These are phyloP conservation scores for Aethes cnicana DNA, from an alignment of 2,888 invertebrate species.

Conservation along the genomic window DNA sequence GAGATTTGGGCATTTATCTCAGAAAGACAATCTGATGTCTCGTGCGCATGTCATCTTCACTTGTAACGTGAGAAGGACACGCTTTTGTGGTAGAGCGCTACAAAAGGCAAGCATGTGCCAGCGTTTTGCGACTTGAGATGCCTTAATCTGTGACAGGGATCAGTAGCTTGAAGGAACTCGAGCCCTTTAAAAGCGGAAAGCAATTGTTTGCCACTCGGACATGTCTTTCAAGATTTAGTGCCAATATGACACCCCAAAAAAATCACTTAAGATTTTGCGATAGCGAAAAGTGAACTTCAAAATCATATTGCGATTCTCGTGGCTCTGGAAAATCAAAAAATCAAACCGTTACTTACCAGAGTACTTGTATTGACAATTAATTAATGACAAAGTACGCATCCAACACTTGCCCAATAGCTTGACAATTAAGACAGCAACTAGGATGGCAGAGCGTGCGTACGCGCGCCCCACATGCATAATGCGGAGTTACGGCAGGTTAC, in stretches of 20 bases:
- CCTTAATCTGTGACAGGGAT: constrained; percentile 33
- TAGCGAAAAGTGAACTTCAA: neutral
- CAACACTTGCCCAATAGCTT: neutral
- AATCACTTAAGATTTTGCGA: constrained; percentile 22
- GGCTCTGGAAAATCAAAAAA: neutral
- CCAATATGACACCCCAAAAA: constrained; percentile 9
- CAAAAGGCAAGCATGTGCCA: constrained; percentile 61
- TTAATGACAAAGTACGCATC: too few relatives aligned
- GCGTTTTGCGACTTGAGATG: constrained; percentile 40
- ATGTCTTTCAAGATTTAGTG: constrained; percentile 14
- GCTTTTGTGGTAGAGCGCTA: constrained; percentile 68
- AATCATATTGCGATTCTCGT: neutral
- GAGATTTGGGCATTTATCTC: constrained; percentile 66
- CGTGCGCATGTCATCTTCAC: constrained; percentile 69
- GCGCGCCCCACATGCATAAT: constrained; percentile 75
- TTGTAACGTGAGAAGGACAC: constrained; percentile 61
- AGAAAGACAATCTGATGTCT: constrained; percentile 63
- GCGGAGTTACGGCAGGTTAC: constrained; percentile 73
- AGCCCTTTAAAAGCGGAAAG: constrained; percentile 8
- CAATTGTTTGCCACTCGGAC: constrained; percentile 15
- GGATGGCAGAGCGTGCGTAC: constrained; percentile 28
- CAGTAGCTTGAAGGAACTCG: constrained; percentile 16
- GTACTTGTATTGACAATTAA: too few relatives aligned
- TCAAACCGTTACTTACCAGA: neutral
- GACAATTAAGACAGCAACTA: constrained; percentile 3